A percentile compares a stretch with the other conserved stretches of the same genome.
These are phyloP conservation scores for Pipistrellus pygmaeus DNA, from an alignment of 2,797 vertebrate species.

Conservation along the genomic window DNA sequence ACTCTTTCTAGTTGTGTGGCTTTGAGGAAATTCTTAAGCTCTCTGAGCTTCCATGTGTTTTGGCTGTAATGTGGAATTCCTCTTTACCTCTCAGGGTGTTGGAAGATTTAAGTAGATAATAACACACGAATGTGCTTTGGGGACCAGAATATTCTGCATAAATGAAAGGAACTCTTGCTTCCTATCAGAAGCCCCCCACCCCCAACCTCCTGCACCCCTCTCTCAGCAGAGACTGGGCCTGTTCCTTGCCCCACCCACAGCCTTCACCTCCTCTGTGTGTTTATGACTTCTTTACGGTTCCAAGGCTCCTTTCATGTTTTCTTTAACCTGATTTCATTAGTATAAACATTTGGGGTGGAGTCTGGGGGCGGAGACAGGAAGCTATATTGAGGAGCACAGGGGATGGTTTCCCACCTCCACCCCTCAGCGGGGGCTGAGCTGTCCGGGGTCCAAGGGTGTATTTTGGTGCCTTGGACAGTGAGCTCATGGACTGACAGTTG, in stretches of 20 bases:
- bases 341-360: slow-evolving; percentile 55
- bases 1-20: neutral
- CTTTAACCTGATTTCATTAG: slow-evolving; percentile 64
- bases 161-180: neutral
- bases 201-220: fast-evolving
- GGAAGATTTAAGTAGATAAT: neutral
- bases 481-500: neutral
- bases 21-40: neutral
- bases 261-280: neutral
- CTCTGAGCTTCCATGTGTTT: neutral
- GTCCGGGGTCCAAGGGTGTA: neutral
- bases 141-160: too few relatives aligned
- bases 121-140: neutral
- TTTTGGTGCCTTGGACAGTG: neutral
- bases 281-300: slow-evolving; percentile 39
- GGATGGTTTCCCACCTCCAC: neutral
- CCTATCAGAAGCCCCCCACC: neutral
- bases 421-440: neutral
- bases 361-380: slow-evolving; percentile 38
- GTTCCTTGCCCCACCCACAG: neutral
- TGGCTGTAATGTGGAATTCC: neutral
- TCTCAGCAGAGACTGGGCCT: neutral
- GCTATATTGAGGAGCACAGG: neutral
- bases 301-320: slow-evolving; percentile 54
- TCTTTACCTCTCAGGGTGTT: neutral